Percentiles rank a stretch among this genome's conserved stretches.
Evolutionary conservation across 2,888 invertebrate species (phyloP).

Genomic region (Andrena haemorrhoa): DNA sequence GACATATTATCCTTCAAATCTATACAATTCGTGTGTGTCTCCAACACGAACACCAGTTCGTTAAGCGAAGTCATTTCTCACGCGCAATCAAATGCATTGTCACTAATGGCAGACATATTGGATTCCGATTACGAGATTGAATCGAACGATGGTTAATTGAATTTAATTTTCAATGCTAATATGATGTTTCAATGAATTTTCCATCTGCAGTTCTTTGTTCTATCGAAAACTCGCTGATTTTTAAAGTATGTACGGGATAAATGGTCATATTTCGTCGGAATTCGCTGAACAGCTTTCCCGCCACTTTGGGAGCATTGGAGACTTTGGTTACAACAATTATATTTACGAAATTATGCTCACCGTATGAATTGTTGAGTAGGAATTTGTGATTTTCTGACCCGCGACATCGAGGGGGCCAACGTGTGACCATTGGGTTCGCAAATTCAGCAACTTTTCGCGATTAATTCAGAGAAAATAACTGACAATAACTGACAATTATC

Average conservation of each 20-base stretch:
- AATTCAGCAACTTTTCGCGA: background rate
- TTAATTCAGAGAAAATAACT: slow-evolving; percentile 7
- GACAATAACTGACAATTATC: slow-evolving; percentile 23
- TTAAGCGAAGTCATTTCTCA: slow-evolving; percentile 1
- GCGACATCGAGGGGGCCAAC: background rate
- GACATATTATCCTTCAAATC: too few relatives aligned
- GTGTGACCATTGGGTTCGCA: too few relatives aligned
- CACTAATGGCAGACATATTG: slow-evolving; percentile 37
- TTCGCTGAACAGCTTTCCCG: background rate
- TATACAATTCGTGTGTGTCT: background rate
- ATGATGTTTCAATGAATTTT: background rate
- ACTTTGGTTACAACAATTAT: background rate
- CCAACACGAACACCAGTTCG: background rate
- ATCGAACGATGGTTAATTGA: slow-evolving; percentile 10
- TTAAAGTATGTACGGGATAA: background rate
- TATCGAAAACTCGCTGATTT: background rate
- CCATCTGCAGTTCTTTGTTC: background rate
- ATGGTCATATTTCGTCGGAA: background rate
- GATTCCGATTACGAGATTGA: background rate
- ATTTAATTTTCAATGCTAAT: background rate
- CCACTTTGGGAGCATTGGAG: background rate
- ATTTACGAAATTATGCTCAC: background rate
- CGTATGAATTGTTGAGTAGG: background rate
- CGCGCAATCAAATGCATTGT: background rate
- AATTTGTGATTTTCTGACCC: background rate